A percentile compares a stretch with the other conserved stretches of the same genome.
Conservation (phyloP, 2,797 vertebrate species). For the Nannoperca australis region DNA sequence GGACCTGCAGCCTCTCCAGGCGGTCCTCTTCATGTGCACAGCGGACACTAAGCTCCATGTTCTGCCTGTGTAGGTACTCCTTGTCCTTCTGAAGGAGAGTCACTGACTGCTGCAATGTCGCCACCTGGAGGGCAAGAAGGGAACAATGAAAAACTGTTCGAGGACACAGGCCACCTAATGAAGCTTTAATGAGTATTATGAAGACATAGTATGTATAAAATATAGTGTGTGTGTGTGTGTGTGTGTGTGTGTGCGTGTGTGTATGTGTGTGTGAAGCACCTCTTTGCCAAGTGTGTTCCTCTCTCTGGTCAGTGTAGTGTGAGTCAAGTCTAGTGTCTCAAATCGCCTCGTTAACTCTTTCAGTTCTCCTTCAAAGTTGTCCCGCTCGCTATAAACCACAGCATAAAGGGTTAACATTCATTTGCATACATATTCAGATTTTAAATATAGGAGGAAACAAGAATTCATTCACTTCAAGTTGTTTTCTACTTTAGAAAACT, state of each 20-base stretch:
- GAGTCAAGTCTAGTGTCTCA: slow-evolving; percentile 88
- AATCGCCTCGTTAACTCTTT: slow-evolving; percentile 89
- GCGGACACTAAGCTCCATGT: slow-evolving; percentile 94
- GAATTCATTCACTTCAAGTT: background rate
- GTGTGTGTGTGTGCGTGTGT: background rate
- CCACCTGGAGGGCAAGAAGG: slow-evolving; percentile 82
- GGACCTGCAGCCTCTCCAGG: slow-evolving; percentile 91
- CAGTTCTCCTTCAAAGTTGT: slow-evolving; percentile 90
- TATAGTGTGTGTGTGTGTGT: background rate
- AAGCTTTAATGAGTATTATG: background rate
- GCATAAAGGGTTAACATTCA: background rate
- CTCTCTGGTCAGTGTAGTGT: slow-evolving; percentile 88
- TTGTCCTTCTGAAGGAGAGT: slow-evolving; percentile 97
- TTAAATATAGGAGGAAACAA: background rate
- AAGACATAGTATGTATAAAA: background rate
- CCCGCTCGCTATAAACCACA: slow-evolving; percentile 88
- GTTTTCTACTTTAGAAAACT: background rate
- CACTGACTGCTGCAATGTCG: slow-evolving; percentile 90
- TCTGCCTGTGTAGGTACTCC: slow-evolving; percentile 95
- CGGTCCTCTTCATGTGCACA: slow-evolving; percentile 94
- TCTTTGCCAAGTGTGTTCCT: slow-evolving; percentile 91
- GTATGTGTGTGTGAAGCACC: slow-evolving; percentile 78
- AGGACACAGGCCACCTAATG: background rate
- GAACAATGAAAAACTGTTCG: background rate
- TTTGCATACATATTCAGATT: background rate